phyloP scores from a whole-genome alignment of 1,140 invertebrate species.

The Drosophila funebris region DNA sequence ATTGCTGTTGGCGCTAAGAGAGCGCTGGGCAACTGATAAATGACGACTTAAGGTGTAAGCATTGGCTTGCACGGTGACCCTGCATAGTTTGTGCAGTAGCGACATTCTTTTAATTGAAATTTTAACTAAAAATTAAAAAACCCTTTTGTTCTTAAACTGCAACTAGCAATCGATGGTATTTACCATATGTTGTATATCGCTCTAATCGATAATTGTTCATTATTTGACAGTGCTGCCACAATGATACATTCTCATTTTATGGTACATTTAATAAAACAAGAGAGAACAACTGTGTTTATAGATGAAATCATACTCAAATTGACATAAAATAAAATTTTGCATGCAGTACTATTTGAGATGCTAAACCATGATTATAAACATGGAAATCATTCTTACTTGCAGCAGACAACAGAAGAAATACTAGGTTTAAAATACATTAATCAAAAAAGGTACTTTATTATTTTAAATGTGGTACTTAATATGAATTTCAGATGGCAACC shows the following conservation, averaged over 20 bases:
- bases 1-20: slow-evolving; percentile 30
- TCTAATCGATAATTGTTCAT: neutral
- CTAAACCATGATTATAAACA: too few relatives aligned
- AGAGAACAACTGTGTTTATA: too few relatives aligned
- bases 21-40: slow-evolving; percentile 11
- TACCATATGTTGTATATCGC: neutral
- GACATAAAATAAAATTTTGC: too few relatives aligned
- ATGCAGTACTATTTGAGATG: too few relatives aligned
- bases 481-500: neutral
- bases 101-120: slow-evolving; percentile 68
- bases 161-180: neutral
- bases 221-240: neutral
- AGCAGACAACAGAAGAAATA: too few relatives aligned
- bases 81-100: slow-evolving; percentile 46
- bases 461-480: neutral
- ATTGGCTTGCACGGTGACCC: neutral
- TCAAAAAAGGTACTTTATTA: neutral
- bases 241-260: neutral
- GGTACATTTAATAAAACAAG: neutral
- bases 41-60: slow-evolving; percentile 3
- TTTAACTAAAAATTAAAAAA: neutral
- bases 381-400: too few relatives aligned
- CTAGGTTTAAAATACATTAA: too few relatives aligned
- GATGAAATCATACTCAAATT: too few relatives aligned
- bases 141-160: neutral